Evolutionary conservation across 2,797 vertebrate genomes (phyloP).

Genomic region (Diplodus sargus): DNA sequence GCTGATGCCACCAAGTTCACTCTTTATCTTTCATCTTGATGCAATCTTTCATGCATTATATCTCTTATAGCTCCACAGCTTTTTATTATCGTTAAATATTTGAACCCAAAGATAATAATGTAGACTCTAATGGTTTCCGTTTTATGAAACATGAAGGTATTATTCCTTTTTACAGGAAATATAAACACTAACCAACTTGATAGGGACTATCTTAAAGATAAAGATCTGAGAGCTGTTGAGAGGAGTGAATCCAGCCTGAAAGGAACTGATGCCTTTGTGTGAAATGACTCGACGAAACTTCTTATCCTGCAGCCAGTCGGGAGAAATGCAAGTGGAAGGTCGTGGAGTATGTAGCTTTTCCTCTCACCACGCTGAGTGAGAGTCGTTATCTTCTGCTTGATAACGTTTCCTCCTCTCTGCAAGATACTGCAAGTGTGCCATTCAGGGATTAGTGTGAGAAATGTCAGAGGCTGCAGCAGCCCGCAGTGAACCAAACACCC

Average conservation of each 20-base stretch:
- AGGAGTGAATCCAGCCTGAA: background rate
- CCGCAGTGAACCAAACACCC: slow-evolving; percentile 27
- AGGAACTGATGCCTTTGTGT: background rate
- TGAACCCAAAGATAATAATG: background rate
- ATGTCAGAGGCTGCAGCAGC: slow-evolving; percentile 46
- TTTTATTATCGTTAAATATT: background rate
- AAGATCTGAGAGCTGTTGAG: background rate
- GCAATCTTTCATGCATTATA: slow-evolving; percentile 5
- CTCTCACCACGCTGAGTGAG: background rate
- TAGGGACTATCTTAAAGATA: background rate
- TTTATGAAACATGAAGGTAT: background rate
- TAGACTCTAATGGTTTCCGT: background rate
- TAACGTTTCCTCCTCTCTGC: slow-evolving; percentile 16
- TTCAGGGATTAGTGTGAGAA: slow-evolving; percentile 45
- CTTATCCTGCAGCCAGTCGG: slow-evolving; percentile 22
- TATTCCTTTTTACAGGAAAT: too few species aligned
- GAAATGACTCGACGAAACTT: background rate
- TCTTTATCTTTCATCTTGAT: background rate
- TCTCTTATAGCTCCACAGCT: background rate
- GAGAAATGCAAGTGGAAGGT: slow-evolving; percentile 7
- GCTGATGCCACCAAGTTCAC: background rate
- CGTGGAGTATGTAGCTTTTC: background rate
- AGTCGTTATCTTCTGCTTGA: slow-evolving; percentile 42
- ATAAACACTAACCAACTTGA: background rate
- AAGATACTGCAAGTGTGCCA: slow-evolving; percentile 39